Evolutionary conservation across 2,113 vertebrate species (phyloP).

Genomic region (Corvus moneduloides): DNA sequence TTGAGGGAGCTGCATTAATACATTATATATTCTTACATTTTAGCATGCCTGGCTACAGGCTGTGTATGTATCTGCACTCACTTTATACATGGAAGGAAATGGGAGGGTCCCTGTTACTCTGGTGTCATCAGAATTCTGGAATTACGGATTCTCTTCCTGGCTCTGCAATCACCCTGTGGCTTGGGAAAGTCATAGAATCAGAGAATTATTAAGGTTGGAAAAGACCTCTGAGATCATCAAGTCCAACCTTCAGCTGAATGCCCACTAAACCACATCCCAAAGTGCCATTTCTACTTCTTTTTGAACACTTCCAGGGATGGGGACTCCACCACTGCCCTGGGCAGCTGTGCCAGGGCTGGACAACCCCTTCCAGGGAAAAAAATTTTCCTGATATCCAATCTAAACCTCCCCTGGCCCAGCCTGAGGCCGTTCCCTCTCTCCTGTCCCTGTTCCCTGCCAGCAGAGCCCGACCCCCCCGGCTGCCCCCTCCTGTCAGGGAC

Average conservation of each 20-base stretch:
- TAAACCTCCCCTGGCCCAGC: neutral
- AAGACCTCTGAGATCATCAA: neutral
- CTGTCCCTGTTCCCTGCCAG: neutral
- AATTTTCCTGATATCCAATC: accelerated
- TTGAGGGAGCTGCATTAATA: neutral
- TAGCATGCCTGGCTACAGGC: neutral
- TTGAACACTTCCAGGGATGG: neutral
- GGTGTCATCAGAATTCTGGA: accelerated
- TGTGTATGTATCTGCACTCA: neutral
- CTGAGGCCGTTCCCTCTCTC: neutral
- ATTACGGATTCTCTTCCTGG: neutral
- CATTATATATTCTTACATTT: neutral
- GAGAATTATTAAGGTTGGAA: neutral
- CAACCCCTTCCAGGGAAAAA: accelerated
- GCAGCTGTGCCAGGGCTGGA: neutral
- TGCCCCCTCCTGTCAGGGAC: neutral
- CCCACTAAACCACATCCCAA: neutral
- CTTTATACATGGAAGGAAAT: neutral
- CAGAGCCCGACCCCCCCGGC: neutral
- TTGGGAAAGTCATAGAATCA: neutral
- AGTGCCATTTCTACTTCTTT: neutral
- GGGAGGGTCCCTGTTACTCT: neutral
- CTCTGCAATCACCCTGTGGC: neutral
- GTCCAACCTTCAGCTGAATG: neutral
- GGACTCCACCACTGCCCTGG: neutral